Evolutionary conservation across 2,797 vertebrate genomes (phyloP).

Genomic region (Avahi laniger): DNA sequence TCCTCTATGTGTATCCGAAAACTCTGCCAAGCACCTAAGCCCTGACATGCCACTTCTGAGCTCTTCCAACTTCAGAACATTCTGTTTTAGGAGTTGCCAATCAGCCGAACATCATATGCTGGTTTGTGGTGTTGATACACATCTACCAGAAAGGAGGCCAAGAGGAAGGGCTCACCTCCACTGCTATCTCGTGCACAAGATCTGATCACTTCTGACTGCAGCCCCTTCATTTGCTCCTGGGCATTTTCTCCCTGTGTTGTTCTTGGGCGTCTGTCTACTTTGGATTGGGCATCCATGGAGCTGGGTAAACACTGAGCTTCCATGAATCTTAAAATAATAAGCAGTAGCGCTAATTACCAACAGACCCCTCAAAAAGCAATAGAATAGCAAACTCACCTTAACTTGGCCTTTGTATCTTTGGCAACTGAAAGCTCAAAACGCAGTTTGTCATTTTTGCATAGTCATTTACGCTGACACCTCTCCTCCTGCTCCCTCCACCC

Average conservation of each 20-base stretch:
- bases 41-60: constrained; percentile 18
- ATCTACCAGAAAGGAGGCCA: constrained; percentile 53
- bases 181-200: background rate
- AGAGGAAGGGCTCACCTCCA: background rate
- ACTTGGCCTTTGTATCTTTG: constrained; percentile 10
- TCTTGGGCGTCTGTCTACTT: background rate
- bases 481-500: background rate
- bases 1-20: background rate
- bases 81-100: constrained; percentile 58
- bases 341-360: background rate
- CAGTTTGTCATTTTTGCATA: background rate
- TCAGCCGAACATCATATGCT: background rate
- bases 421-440: background rate
- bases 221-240: background rate
- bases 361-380: background rate
- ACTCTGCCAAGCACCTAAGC: constrained; percentile 38
- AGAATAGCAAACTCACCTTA: background rate
- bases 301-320: background rate
- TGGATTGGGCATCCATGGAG: background rate
- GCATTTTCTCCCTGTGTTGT: background rate
- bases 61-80: constrained; percentile 61
- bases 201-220: background rate
- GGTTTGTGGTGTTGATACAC: constrained; percentile 39
- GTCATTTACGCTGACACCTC: background rate
- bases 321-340: constrained; percentile 1